These are phyloP conservation scores for Boulengeromyrus knoepffleri DNA, from an alignment of 2,113 vertebrate genomes.

Conservation along the genomic window DNA sequence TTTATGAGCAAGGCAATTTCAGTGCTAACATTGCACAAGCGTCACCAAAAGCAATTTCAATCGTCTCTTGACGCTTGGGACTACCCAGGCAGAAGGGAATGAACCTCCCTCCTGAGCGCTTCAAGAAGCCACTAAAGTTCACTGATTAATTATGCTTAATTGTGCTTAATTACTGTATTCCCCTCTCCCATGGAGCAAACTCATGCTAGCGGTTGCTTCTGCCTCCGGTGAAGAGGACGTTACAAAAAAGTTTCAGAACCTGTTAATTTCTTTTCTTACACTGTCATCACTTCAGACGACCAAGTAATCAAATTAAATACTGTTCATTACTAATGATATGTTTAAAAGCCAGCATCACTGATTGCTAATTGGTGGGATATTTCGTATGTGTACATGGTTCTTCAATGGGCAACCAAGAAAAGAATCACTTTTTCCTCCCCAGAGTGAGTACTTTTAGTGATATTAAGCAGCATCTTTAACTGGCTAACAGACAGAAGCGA, in stretches of 20 bases:
- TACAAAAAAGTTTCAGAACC: not conserved
- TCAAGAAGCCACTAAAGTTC: conserved; percentile 6
- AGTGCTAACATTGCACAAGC: not conserved
- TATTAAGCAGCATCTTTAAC: not conserved
- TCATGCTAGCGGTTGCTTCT: not conserved
- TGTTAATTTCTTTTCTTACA: not conserved
- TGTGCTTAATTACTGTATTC: conserved; percentile 18
- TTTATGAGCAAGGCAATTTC: conserved; percentile 5
- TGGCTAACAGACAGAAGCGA: not conserved
- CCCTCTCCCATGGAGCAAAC: conserved; percentile 6
- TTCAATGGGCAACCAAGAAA: not conserved
- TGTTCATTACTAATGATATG: conserved; percentile 4
- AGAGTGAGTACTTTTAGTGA: not conserved
- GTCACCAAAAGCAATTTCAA: not conserved
- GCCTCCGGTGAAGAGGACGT: not conserved
- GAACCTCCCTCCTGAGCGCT: not conserved
- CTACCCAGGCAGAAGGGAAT: not conserved
- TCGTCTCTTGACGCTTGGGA: not conserved
- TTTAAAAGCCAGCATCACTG: not conserved
- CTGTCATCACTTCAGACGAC: conserved; percentile 9
- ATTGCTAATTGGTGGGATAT: not conserved
- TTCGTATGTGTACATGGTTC: not conserved
- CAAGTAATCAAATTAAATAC: conserved; percentile 1
- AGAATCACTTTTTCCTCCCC: not conserved
- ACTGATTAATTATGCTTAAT: conserved; percentile 14